Evolutionary conservation across 2,113 vertebrate species (phyloP).

Genomic region (Balaenoptera acutorostrata): DNA sequence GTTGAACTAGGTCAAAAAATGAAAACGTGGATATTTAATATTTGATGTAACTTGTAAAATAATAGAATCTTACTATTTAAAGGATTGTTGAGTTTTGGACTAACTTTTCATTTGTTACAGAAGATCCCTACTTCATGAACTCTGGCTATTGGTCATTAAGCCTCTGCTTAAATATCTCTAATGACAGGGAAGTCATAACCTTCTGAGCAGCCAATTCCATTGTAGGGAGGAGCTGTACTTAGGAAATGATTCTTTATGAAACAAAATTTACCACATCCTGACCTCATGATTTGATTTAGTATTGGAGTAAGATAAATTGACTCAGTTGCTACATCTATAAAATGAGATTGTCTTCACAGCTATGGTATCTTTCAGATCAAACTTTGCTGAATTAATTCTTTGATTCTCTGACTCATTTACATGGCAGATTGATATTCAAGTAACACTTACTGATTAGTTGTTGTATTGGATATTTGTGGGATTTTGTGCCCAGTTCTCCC

Average conservation of each 20-base stretch:
- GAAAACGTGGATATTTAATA: not conserved
- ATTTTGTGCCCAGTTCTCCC: slow-evolving; percentile 17
- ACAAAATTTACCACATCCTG: not conserved
- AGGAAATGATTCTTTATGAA: not conserved
- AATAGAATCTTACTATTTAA: not conserved
- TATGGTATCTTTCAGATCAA: not conserved
- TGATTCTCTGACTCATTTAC: not conserved
- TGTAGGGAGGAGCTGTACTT: not conserved
- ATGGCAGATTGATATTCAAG: slow-evolving; percentile 33
- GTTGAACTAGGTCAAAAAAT: slow-evolving; percentile 11
- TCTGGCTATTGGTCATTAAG: not conserved
- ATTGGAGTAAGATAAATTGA: not conserved
- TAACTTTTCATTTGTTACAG: not conserved
- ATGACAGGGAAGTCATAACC: not conserved
- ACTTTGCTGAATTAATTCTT: slow-evolving; percentile 20
- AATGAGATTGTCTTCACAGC: not conserved
- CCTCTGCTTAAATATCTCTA: not conserved
- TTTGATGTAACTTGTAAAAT: slow-evolving; percentile 25
- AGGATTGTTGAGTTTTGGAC: not conserved
- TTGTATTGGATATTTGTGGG: not conserved
- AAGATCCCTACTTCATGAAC: not conserved
- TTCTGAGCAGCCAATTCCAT: not conserved
- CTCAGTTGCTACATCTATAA: not conserved
- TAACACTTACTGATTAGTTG: not conserved
- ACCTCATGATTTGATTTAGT: not conserved